phyloP scores from a whole-genome alignment of 2,113 vertebrate genomes.

The Ceyx melanurus region DNA sequence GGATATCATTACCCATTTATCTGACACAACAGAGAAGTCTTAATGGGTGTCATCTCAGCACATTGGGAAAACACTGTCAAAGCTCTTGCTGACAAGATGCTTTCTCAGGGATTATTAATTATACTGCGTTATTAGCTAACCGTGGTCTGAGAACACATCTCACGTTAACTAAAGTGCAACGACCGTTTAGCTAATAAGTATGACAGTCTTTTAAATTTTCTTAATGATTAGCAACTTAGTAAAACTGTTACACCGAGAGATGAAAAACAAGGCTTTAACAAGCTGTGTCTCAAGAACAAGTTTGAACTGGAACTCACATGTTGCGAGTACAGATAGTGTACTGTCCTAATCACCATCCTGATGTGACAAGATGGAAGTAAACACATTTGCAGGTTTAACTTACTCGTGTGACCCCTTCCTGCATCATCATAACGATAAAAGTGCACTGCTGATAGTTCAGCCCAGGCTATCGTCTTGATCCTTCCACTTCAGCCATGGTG shows the following conservation, averaged over 20 bases:
- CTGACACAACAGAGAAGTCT: conserved; percentile 49
- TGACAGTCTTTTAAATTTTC: conserved; percentile 51
- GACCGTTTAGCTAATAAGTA: conserved; percentile 69
- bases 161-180: conserved; percentile 64
- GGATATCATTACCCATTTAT: not conserved
- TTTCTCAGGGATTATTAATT: conserved; percentile 77
- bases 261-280: conserved; percentile 54
- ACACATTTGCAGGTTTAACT: not conserved
- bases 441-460: not conserved
- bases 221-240: conserved; percentile 79
- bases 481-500: not conserved
- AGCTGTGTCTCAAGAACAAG: conserved; percentile 38
- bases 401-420: not conserved
- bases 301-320: conserved; percentile 37
- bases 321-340: not conserved
- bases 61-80: conserved; percentile 67
- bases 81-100: conserved; percentile 75
- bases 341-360: not conserved
- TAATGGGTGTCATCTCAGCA: conserved; percentile 58
- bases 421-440: not conserved
- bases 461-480: not conserved
- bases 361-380: conserved; percentile 2
- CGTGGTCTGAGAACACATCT: conserved; percentile 14
- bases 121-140: conserved; percentile 70
- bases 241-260: conserved; percentile 69